Evolutionary conservation across 2,113 vertebrate genomes (phyloP), one percentile per base, ranked within the genome.

Genomic region (Mobula birostris): DNA sequence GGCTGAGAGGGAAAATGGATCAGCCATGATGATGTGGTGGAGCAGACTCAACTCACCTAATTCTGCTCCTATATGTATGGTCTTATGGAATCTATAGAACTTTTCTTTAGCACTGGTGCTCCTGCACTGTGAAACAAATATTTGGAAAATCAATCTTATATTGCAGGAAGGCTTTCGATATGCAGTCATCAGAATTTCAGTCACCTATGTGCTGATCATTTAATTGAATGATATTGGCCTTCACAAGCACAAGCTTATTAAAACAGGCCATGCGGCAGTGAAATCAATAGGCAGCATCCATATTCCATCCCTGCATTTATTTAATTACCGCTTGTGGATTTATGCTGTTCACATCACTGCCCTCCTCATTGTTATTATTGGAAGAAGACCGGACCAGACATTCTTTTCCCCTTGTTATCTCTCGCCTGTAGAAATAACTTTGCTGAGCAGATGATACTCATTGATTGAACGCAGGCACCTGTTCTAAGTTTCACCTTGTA

Each of bases 401-500:
- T 29, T 74, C 91, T 56, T 93, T 70, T 93, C 21, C 91, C 91
- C 27, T 93, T 48, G 68, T 93, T 93, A 93, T 93, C 91, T 93
- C 56, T 1, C 17, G 72, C 91, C 91, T 93, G 91, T 93, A 93
- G 72, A 56, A 93, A 93, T 93, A 93, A 74, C 91, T 93, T 93
- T 93, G 91, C 91, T 74, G 68, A 93, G 72, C 91, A 93, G 91
- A 93, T 76, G 74, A 93, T 56, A 93, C n/a, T 70, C 68, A 72
- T 76, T 93, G 91, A 93, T 93, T 93, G 91, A 93, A 93, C 72
- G 27, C 21, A 48, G 91, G 91, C 91, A 93, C 48, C 68, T 93
- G 91, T 76, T 93, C 91, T 56, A 93, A 76, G 36, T 76, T 93
- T 93, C 91, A 76, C 91, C 70, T 74, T 93, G 91, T 93, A 93